A percentile compares a stretch with the other conserved stretches of the same genome.
Conservation (phyloP, 2,113 vertebrate species). For the Perca fluviatilis region DNA sequence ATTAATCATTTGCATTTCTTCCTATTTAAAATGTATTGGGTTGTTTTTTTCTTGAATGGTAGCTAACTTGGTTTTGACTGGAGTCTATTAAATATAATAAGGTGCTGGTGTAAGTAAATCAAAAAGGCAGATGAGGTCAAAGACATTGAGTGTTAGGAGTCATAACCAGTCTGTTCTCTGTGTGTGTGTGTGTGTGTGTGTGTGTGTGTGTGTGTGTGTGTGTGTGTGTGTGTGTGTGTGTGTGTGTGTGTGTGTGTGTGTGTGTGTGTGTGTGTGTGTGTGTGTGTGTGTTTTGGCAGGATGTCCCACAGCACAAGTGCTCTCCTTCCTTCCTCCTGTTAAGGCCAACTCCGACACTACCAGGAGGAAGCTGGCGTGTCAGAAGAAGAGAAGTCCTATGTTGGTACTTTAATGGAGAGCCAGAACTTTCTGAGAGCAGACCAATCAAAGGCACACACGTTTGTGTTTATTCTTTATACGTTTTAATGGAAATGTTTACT, state of each 20-base stretch:
- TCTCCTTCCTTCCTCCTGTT: slow-evolving; percentile 45
- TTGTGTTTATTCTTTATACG: slow-evolving; percentile 31
- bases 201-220: too few relatives aligned
- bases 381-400: background rate
- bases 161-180: too few relatives aligned
- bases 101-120: too few relatives aligned
- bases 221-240: background rate
- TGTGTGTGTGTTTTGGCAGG: slow-evolving; percentile 26
- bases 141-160: too few relatives aligned
- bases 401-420: background rate
- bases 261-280: background rate
- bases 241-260: background rate
- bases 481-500: slow-evolving; percentile 81
- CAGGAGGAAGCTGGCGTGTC: slow-evolving; percentile 19
- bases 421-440: background rate
- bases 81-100: background rate
- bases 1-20: too few relatives aligned
- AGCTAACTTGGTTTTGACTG: too few relatives aligned
- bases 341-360: slow-evolving; percentile 12
- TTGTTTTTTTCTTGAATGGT: too few relatives aligned
- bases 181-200: too few relatives aligned
- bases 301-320: slow-evolving; percentile 50
- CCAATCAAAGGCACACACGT: background rate
- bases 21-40: too few relatives aligned
- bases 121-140: too few relatives aligned